Base-by-base conservation (phyloP, 1,140 invertebrate genomes). In the Cherax destructor region DNA sequence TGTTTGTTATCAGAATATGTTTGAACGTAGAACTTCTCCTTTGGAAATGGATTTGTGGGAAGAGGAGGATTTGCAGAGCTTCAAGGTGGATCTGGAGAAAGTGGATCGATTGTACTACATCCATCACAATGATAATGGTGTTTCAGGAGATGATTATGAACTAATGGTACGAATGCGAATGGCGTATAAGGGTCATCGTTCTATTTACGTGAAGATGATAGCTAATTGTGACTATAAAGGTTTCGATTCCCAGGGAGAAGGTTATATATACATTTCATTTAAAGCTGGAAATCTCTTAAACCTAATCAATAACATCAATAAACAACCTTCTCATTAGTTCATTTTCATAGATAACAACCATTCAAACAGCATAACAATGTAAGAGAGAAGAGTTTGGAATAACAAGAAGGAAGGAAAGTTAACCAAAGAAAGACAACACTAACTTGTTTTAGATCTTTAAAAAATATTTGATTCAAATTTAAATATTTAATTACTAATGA, bases 21-120 rank as follows among this genome's bases (percentile, higher is more conserved):
- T 80, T 24, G 86, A 80, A 24, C 59, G 86, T 18, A 81, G 52
- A 41, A 81, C 77, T 4, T 80, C 77, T 24, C 86, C 77, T 5
- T 81, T 59, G 77, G 86, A 88, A 47, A 65, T 72, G n/a, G 65
- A 50, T 11, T 24, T n/a, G 11, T 81, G 77, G 41, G 41, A 47
- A 4, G 61, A 65, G 13, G 59, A 16, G 13, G 86, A 81, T 16
- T 30, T 88, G 21, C n/a, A 88, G 4, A 3, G 41, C 18, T 81
- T 88, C 47, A 10, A 10, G 3, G 30, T 81, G 21, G 59, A 24
- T 18, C 41, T 88, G 30, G 9, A 81, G 52, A 18, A 81, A 24
- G 85, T 87, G 76, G 86, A 88, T 52, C 86, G 86, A 9, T 65
- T 81, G 56, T 88, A 88, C 65, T 49, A 81, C 78, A 88, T 80